Evolutionary conservation across 2,888 invertebrate genomes (phyloP).

Genomic region (Noctua janthina): DNA sequence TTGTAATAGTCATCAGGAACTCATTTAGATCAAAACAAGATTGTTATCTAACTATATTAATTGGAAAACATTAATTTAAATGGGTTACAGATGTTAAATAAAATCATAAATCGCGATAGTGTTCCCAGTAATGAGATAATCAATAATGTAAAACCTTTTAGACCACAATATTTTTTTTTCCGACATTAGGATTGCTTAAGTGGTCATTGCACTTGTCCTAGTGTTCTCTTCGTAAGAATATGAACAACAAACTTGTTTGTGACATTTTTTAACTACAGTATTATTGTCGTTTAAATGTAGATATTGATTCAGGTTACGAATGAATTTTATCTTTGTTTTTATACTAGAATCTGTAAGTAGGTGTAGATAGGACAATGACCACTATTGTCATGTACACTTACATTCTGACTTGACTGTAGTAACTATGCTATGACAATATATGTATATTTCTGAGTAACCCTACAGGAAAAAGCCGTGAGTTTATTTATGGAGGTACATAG

Average conservation of each 20-base stretch:
- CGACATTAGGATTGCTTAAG: not conserved
- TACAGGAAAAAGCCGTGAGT: not conserved
- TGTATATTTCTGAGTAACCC: not conserved
- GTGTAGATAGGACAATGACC: not conserved
- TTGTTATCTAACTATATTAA: conserved; percentile 30
- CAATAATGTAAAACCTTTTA: not conserved
- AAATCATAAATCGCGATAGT: conserved; percentile 9
- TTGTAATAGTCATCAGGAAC: conserved; percentile 5
- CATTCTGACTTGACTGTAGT: not conserved
- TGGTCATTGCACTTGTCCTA: not conserved
- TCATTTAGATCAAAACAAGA: conserved; percentile 21
- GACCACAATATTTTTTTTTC: not conserved
- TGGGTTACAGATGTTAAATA: conserved; percentile 18
- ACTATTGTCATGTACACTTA: not conserved
- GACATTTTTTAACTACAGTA: not conserved
- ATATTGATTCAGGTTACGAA: not conserved
- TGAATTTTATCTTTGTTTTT: not conserved
- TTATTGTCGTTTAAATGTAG: not conserved
- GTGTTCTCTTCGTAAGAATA: not conserved
- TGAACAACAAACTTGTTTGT: not conserved
- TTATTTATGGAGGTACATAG: not conserved
- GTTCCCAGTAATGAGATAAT: conserved; percentile 9
- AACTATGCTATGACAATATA: not conserved
- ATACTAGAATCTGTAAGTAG: not conserved
- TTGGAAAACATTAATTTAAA: conserved; percentile 8